Evolutionary conservation across 2,888 invertebrate genomes (phyloP).

Genomic region (Didymodactylos carnosus): DNA sequence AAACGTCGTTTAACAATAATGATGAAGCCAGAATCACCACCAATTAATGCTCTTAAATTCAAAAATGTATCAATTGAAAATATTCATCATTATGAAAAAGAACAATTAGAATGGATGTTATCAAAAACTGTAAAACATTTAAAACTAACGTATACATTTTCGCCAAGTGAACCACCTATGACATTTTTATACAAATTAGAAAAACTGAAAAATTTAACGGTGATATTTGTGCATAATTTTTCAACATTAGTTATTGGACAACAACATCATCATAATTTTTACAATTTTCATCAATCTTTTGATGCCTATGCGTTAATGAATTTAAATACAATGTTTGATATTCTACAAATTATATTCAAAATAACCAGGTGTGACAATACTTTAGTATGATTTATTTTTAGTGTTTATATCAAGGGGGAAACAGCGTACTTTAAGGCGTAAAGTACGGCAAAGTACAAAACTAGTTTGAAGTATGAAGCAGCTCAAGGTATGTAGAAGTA

Average conservation of each 20-base stretch:
- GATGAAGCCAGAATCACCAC: no score
- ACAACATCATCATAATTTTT: no score
- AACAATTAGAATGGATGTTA: neutral
- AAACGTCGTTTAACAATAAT: neutral
- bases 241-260: no score
- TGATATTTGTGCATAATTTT: neutral
- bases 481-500: no score
- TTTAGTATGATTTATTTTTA: no score
- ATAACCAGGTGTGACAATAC: neutral
- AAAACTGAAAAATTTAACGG: neutral
- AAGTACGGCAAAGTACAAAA: no score
- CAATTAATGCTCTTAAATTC: no score
- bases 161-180: neutral
- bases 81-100: neutral
- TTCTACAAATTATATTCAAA: neutral
- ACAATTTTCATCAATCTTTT: no score
- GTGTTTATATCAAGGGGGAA: no score
- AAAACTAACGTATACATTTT: neutral
- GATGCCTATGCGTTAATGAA: neutral
- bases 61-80: no score
- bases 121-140: neutral
- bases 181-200: neutral
- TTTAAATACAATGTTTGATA: neutral
- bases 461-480: no score
- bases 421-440: no score